Evolutionary conservation across 2,113 vertebrate genomes (phyloP), one percentile per base, ranked within the genome.

Genomic region (Polypterus senegalus): DNA sequence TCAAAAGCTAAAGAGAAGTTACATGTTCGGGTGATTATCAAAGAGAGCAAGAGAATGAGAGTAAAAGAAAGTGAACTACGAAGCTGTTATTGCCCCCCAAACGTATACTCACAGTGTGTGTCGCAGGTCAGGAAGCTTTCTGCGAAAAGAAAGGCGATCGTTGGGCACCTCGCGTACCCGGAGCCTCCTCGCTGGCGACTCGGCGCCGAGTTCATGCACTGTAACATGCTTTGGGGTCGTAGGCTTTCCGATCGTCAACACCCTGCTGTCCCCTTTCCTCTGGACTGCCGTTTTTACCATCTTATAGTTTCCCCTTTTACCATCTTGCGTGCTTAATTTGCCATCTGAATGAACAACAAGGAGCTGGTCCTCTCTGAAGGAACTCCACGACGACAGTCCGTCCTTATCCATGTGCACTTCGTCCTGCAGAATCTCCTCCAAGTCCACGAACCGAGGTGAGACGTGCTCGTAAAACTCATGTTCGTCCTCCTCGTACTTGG

Each of bases 361-460:
- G 62, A 96, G 65, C 65, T 92, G 84, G 0, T 96, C 92, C 59
- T 94, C 92, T 61, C 79, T 74, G 59, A 96, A 73, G 5, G 89
- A 84, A 65, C 85, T 77, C 67, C 73, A 48, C 1, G 88, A 84
- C 0, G 84, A 77, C 5, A 89, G 66, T 48, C 79, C 83, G 0
- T 80, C 81, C 62, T 84, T 46, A 55, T 72, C 74, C 1, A 72
- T 81, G 3, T 87, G 83, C 10, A 86, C 86, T 60, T 78, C 77
- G 5, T 74, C 76, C 67, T 92, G 88, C 76, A 91, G 74, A 48
- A 88, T 71, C 51, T 86, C 79, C 5, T 71, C 85, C 49, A 83
- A 79, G 64, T 79, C 69, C 76, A 74, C 60, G 52, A 61, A 79
- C 8, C 78, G 63, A n/a, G 71, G 57, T 4, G 71, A 68, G 7